phyloP scores from a whole-genome alignment of 2,797 vertebrate genomes.

The Schizopygopsis pylzovi region DNA sequence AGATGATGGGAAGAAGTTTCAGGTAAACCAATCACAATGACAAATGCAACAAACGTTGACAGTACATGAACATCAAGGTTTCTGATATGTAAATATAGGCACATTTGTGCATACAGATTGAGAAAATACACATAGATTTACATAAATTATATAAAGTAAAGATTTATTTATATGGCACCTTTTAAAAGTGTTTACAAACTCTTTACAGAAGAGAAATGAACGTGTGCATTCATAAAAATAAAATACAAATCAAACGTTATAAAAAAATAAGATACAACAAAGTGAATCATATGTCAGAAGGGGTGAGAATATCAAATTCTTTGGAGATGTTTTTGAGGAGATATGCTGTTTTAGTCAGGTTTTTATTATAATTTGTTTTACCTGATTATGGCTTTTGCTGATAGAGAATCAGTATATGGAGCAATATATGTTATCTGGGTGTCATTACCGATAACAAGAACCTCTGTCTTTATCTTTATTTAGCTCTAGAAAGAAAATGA shows the following conservation, averaged over 20 bases:
- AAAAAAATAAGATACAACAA: not conserved
- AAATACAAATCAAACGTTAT: not conserved
- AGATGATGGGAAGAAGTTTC: constrained; percentile 21
- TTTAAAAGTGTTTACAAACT: not conserved
- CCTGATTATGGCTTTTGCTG: not conserved
- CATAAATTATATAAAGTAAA: not conserved
- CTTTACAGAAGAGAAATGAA: not conserved
- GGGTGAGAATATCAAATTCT: not conserved
- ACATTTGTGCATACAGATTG: not conserved
- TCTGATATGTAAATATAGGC: not conserved
- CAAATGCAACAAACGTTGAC: no score
- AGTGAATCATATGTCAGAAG: not conserved
- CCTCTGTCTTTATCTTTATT: not conserved
- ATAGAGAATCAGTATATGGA: not conserved
- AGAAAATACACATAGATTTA: not conserved
- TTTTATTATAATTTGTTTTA: not conserved
- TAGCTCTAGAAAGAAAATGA: not conserved
- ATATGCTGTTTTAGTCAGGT: no score
- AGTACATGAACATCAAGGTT: not conserved
- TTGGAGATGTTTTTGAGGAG: no score
- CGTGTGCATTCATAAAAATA: no score
- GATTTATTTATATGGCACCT: not conserved
- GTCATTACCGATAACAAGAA: not conserved
- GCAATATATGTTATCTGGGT: not conserved
- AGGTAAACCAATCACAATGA: constrained; percentile 1